These are phyloP conservation scores for Lonchura striata DNA, from an alignment of 2,113 vertebrate genomes.

Conservation along the genomic window DNA sequence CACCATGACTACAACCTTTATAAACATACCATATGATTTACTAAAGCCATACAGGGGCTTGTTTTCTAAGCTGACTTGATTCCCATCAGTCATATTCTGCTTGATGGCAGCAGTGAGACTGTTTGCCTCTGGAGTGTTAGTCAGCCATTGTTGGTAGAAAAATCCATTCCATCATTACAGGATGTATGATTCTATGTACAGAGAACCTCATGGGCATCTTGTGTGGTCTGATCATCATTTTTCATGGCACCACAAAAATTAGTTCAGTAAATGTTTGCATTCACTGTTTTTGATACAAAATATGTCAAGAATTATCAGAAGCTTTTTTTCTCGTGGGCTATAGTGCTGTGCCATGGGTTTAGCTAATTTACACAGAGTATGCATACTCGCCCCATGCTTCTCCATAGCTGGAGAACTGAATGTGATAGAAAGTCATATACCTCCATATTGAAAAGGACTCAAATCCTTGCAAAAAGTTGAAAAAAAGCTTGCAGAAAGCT, in stretches of 20 bases:
- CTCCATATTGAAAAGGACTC: background rate
- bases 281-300: background rate
- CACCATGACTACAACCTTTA: background rate
- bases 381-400: rapidly evolving
- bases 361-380: background rate
- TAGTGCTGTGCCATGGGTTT: background rate
- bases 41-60: background rate
- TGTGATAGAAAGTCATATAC: background rate
- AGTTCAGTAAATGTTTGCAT: background rate
- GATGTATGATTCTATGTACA: background rate
- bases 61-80: background rate
- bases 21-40: constrained; percentile 8
- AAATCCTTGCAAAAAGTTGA: background rate
- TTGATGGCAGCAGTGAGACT: background rate
- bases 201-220: background rate
- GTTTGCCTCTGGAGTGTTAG: background rate
- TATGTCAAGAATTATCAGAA: background rate
- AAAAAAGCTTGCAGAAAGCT: background rate
- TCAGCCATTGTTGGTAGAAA: background rate
- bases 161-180: background rate
- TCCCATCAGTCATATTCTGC: background rate
- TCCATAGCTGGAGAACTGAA: background rate
- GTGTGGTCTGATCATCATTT: rapidly evolving
- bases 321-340: background rate
- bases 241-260: background rate